Base-by-base conservation (phyloP, 2,888 invertebrate species). In the Melanotus villosus region DNA sequence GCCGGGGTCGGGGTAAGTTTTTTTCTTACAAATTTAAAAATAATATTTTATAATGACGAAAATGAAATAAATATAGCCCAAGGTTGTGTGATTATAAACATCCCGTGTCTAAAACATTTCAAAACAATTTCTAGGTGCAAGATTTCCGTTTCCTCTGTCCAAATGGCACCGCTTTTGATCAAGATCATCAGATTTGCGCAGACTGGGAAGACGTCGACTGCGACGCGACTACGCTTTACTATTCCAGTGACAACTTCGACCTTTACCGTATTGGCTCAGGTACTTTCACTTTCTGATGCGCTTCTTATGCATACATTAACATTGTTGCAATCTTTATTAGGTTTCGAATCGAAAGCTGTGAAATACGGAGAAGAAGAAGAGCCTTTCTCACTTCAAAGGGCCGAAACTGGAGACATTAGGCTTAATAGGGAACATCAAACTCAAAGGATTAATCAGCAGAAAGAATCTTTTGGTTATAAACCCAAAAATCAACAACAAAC, bases 121-220 rank as follows among this genome's bases (percentile, higher is more conserved):
- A 14, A 26, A 30, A 52, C 12, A 38, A 9, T 32, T 52, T 82
- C 41, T 79, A 91, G 91, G 86, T 93, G 68, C 89, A 93, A 83
- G 93, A 93, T 86, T 94, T 91, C 88, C 90, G 94, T 80, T 96
- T 96, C 87, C 89, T 95, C 82, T 96, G 95, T 81, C 95, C 95
- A 34, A 95, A 96, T 77, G 93, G 93, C 76, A 96, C 96, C 1
- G 91, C 95, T 74, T 96, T 96, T 86, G 95, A 96, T 85, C 95
- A 96, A 83, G 95, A 95, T 83, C 94, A 94, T 66, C 94, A 95
- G 85, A 96, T 95, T 19, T 96, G 96, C 83, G 96, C 96, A 50
- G 93, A 95, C 80, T 95, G 95, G 92, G 94, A 93, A 73, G 95
- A 96, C 82, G 93, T 96, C 0, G 95, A 95, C 80, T 96, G 96